Evolutionary conservation across 2,888 invertebrate genomes (phyloP), one percentile per base, ranked within the genome.

Genomic region (Synergus umbraculus): DNA sequence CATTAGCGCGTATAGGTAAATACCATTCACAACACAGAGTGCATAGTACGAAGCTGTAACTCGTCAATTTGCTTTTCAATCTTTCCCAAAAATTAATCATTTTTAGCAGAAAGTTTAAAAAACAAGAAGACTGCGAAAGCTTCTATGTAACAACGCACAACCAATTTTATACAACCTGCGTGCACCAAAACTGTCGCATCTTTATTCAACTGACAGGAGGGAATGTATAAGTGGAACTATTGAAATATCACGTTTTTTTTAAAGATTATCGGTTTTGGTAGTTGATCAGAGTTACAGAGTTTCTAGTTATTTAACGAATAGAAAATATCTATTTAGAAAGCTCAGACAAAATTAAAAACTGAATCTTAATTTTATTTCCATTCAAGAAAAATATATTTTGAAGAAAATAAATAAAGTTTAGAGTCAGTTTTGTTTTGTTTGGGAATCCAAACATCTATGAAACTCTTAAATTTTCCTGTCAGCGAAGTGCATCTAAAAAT

Each of bases 11-110:
- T 85, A 84, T 84, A 84, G 82, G 85, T 82, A 80, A 84, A 88
- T 90, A 90, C 88, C 91, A 91, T 91, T 92, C 92, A 92, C 92
- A 92, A 92, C 92, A 91, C 92, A 92, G 92, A 92, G 92, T 91
- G 92, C 92, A 91, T 90, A 92, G 91, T 92, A 91, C 91, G 91
- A 91, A 92, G 91, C 91, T 88, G 84, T 88, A 89, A 84, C 83
- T 87, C 85, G 86, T 89, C 87, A 82, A 83, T 83, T 86, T 85
- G 86, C 84, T 80, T 85, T 85, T 81, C 81, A 83, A 84, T 81
- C 85, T 83, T 85, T 84, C 10, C 29, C 29, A 9, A 8, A 15
- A 54, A 37, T 13, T 46, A 4, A 46, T 73, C 1, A 13, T 54
- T 54, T 73, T 46, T 8, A 15, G 15, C 4, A 12, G 8, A 37